Base-by-base conservation (phyloP, 92 coral and sea anemone genomes). In the Porites divaricata region DNA sequence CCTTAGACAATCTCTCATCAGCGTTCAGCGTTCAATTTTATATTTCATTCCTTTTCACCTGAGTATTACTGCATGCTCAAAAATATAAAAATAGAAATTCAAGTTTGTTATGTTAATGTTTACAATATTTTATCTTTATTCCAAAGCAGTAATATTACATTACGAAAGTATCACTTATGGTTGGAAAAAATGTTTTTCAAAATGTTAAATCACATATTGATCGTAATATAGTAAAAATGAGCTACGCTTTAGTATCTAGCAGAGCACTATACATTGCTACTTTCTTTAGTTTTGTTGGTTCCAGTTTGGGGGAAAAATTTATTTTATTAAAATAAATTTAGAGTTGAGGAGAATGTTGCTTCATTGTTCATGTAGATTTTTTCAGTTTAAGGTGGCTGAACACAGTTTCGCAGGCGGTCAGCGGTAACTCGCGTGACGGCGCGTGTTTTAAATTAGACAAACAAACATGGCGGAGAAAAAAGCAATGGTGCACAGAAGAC, bases 121-220 rank as follows among this genome's bases (percentile, higher is more conserved):
- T 66, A 66, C 71, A 8, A 41, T 68, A 24, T 14, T 68, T 68
- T 23, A 24, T 68, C 51, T 51, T 68, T 24, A 68, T 68, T 11
- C 48, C 48, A 68, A 68, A 68, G 73, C 73, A 68, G n/a, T n/a
- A n/a, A 25, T 68, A 14, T 28, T 28, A 68, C 73, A 68, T 68
- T 23, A 68, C 15, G 28, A 68, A 68, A 25, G n/a, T 68, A 50
- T 48, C 28, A 68, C 16, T 68, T 17, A 68, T 26, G 50, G 26
- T 68, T 68, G 16, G 73, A 68, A 68, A 20, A 68, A 68, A 68
- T 25, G 26, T 28, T 20, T n/a, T 21, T 6, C 9, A 22, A 67
- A 25, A 66, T 66, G 20, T 22, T 68, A 68, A 68, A 68, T 68
- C 48, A 68, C 53, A 11, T 68, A 16, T 68, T 68, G 50, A 68